Evolutionary conservation across 1,140 invertebrate genomes (phyloP), one percentile per base, ranked within the genome.

Genomic region (Nixonia krombeini): DNA sequence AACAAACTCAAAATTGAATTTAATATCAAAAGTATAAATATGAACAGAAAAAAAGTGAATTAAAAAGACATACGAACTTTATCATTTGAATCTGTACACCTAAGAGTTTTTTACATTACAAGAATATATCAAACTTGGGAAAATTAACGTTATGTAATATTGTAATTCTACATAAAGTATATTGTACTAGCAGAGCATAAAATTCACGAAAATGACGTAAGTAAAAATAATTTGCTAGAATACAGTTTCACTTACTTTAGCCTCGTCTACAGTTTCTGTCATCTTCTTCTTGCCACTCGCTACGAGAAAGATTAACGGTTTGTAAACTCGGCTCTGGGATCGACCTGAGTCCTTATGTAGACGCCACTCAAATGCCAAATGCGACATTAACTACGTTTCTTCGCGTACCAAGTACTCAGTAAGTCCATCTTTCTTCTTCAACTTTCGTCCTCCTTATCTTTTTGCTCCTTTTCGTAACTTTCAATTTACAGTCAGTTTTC

Each of bases 351-450:
- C 31, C 57, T 71, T 50, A 41, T 74, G 40, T 64, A 65, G 70
- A 37, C 72, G 25, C 62, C 58, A 59, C 44, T 58, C 65, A 75
- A 83, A 83, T 82, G 73, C 78, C 62, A 75, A 83, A 83, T 83
- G 77, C 78, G 71, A 80, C 74, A 82, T 78, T 79, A 81, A 80
- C 75, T 76, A 57, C 66, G 71, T 64, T 68, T 70, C 73, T 57
- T 35, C 37, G 56, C 72, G 65, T 70, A 72, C 61, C 70, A 71
- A 70, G 46, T 61, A 63, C 62, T 73, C 52, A 21, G 69, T 57
- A 35, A 49, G 13, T 58, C 55, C 56, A 49, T 72, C 63, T 72
- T 56, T 49, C 33, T 73, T 59, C 56, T 42, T 62, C 57, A 52
- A 53, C 44, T 42, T 25, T 49, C n/a, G n/a, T n/a, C 26, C 16